A percentile compares a stretch with the other conserved stretches of the same genome.
phyloP scores from a whole-genome alignment of 2,113 vertebrate genomes.

The Toxotes jaculatrix region DNA sequence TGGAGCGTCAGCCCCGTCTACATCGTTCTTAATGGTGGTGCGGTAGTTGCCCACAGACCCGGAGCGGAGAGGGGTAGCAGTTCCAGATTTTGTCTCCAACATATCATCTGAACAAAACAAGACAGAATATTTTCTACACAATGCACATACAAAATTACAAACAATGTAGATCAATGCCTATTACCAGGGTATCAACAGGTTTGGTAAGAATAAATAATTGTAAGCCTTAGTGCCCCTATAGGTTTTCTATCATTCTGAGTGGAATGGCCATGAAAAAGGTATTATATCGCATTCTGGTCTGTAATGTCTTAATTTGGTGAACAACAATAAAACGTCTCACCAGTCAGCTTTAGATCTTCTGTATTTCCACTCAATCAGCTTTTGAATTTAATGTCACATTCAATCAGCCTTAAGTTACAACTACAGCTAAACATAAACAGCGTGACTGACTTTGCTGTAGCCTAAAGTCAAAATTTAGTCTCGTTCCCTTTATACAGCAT shows the following conservation, averaged over 20 bases:
- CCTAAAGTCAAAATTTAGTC: background rate
- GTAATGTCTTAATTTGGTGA: background rate
- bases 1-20: conserved; percentile 83
- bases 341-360: background rate
- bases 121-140: background rate
- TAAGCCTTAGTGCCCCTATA: too few species aligned
- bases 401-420: background rate
- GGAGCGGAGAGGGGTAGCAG: conserved; percentile 93
- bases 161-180: background rate
- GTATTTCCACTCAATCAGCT: background rate
- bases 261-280: background rate
- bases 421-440: background rate
- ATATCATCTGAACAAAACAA: conserved; percentile 89
- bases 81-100: conserved; percentile 92
- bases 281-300: background rate
- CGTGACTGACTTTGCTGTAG: background rate
- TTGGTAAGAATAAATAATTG: too few species aligned
- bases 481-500: conserved; percentile 30
- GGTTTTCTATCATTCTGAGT: too few species aligned
- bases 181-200: background rate
- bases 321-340: too few species aligned
- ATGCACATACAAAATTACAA: background rate
- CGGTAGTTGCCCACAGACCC: conserved; percentile 93
- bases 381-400: background rate
- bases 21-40: conserved; percentile 89